These are phyloP conservation scores for Aphelinus atriplicis DNA, from an alignment of 1,140 invertebrate genomes.

Conservation along the genomic window DNA sequence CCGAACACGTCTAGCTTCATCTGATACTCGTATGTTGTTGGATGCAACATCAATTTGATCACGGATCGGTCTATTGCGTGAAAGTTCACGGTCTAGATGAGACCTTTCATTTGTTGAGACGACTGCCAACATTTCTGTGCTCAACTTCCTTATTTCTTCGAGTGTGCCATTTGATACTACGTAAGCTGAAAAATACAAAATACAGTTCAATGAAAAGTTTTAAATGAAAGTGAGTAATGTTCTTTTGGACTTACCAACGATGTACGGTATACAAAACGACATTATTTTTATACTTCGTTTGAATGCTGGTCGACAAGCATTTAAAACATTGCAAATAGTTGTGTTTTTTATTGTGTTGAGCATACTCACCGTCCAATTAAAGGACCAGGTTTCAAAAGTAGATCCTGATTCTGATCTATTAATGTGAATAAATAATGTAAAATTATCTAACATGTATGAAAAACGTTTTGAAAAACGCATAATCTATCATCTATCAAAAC, in stretches of 20 bases:
- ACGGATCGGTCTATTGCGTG: slow-evolving; percentile 52
- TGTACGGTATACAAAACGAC: slow-evolving; percentile 78
- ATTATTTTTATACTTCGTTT: slow-evolving; percentile 74
- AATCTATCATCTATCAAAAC: slow-evolving; percentile 12
- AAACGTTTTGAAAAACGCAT: background rate
- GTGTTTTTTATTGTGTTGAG: slow-evolving; percentile 47
- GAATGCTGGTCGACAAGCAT: slow-evolving; percentile 76
- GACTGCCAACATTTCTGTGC: slow-evolving; percentile 59
- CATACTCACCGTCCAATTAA: slow-evolving; percentile 70
- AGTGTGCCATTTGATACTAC: slow-evolving; percentile 51
- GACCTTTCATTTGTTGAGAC: slow-evolving; percentile 51
- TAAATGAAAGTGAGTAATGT: slow-evolving; percentile 19
- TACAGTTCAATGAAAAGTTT: slow-evolving; percentile 16
- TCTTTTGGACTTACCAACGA: slow-evolving; percentile 63
- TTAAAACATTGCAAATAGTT: slow-evolving; percentile 63
- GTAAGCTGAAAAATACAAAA: slow-evolving; percentile 45
- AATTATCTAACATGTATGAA: slow-evolving; percentile 3
- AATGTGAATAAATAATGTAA: slow-evolving; percentile 37
- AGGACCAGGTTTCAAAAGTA: slow-evolving; percentile 78
- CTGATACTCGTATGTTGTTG: slow-evolving; percentile 54
- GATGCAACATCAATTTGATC: slow-evolving; percentile 44
- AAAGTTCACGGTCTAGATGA: slow-evolving; percentile 53
- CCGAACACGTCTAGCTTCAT: slow-evolving; percentile 59
- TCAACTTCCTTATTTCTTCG: slow-evolving; percentile 48
- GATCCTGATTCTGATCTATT: slow-evolving; percentile 72